phyloP scores from a whole-genome alignment of 2,113 vertebrate species.

The Lophius piscatorius region DNA sequence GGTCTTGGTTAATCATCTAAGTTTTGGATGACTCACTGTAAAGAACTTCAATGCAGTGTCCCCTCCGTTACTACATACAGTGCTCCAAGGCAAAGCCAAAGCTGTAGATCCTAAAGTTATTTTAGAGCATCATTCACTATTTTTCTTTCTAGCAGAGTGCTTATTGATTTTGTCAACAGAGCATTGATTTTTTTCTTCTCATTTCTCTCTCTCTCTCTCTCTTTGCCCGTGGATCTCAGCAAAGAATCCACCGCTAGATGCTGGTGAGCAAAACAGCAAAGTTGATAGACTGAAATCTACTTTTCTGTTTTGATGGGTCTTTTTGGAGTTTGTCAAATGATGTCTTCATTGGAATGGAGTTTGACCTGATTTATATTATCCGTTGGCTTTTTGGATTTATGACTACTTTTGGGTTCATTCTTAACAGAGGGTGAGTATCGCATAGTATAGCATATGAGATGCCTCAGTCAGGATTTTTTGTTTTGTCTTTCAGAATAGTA shows the following conservation, averaged over 20 bases:
- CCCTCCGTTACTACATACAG: constrained; percentile 58
- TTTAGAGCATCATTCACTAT: constrained; percentile 73
- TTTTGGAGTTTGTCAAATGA: constrained; percentile 54
- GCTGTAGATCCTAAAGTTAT: constrained; percentile 67
- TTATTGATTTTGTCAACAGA: constrained; percentile 81
- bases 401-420: too few species aligned
- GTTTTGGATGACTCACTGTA: constrained; percentile 25
- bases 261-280: constrained; percentile 40
- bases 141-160: constrained; percentile 75
- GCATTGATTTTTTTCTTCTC: constrained; percentile 70
- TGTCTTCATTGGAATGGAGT: constrained; percentile 41
- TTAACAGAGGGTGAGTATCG: too few species aligned
- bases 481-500: background rate
- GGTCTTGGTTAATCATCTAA: constrained; percentile 16
- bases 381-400: constrained; percentile 21
- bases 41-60: constrained; percentile 40
- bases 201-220: constrained; percentile 7
- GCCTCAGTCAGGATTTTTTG: background rate
- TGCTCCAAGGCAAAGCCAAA: constrained; percentile 41
- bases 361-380: constrained; percentile 17
- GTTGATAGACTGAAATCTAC: constrained; percentile 37
- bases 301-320: constrained; percentile 58
- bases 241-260: constrained; percentile 46
- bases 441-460: too few species aligned
- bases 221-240: constrained; percentile 9